Base-by-base conservation (phyloP, 2,113 vertebrate species). In the Loxodonta africana region DNA sequence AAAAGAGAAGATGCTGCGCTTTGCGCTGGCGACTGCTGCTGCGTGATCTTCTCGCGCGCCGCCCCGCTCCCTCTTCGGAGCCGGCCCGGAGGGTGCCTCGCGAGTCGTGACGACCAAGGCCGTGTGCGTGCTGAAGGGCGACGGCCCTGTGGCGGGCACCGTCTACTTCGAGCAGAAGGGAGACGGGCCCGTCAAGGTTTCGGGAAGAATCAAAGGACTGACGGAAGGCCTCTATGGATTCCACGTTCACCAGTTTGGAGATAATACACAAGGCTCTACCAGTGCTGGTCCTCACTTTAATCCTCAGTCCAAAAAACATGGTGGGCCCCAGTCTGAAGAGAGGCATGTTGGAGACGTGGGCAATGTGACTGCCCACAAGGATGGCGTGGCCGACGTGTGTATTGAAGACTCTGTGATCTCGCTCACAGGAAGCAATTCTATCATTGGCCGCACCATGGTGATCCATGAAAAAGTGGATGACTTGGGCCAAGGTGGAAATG, bases 301-400 rank as follows among this genome's bases (percentile, higher is more conserved):
- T 96, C 99, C 99, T 33, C 26, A 15, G 15, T 57, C 15, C 53
- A 12, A 57, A 57, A 57, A 57, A 17, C 53, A 57, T 57, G 11
- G 15, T 57, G 53, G 53, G 53, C 53, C 53, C 12, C 3, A 57
- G 12, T 3, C 12, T 57, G 53, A 57, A 12, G 15, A 57, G 53
- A 99, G 99, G 97, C 99, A 99, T 0, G 99, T 99, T 85, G 99
- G 99, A 91, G 99, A 99, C 98, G 98, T 99, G 95, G 99, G 99
- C 30, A 99, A 99, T 14, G 99, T 99, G 97, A 99, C 85, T 5
- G 99, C 99, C 6, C 98, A 77, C 53, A 48, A 53, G 0, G 96
- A 98, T 44, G 99, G 99, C 0, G 93, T 99, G 83, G 99, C 99
- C 0, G 53, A 97, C 0, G 98, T 99, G 63, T 41, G 91, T 1